phyloP scores from a whole-genome alignment of 2,113 vertebrate species.

The Nerophis ophidion region DNA sequence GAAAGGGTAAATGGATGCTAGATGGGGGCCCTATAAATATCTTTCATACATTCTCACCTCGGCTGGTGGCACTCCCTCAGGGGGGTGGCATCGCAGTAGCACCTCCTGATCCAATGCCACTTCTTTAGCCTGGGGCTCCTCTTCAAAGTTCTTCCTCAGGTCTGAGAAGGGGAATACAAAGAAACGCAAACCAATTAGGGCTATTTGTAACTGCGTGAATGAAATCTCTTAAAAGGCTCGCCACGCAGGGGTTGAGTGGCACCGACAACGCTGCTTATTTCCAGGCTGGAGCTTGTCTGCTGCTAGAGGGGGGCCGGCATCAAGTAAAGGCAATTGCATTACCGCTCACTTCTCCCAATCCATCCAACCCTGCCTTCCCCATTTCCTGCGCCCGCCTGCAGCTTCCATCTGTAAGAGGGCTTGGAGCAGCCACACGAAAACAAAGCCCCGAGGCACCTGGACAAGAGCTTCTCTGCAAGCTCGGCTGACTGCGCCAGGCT shows the following conservation, averaged over 20 bases:
- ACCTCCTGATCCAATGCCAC: conserved; percentile 94
- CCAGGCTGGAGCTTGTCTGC: conserved; percentile 63
- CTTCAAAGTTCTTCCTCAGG: conserved; percentile 96
- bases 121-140: conserved; percentile 89
- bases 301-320: conserved; percentile 63
- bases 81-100: conserved; percentile 88
- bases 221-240: conserved; percentile 28
- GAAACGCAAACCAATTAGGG: conserved; percentile 44
- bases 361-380: conserved; percentile 27
- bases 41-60: conserved; percentile 79
- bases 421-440: conserved; percentile 64
- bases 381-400: conserved; percentile 50
- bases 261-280: conserved; percentile 62
- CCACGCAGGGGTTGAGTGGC: conserved; percentile 50
- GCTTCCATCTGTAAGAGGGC: conserved; percentile 61
- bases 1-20: conserved; percentile 55
- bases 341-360: conserved; percentile 39
- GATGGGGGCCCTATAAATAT: conserved; percentile 56
- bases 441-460: conserved; percentile 59
- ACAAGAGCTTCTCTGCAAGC: conserved; percentile 62
- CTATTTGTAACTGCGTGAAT: conserved; percentile 20
- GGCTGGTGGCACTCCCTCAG: conserved; percentile 88
- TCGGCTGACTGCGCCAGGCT: conserved; percentile 55
- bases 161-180: conserved; percentile 66
- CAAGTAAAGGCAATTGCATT: conserved; percentile 70